Evolutionary conservation across 1,140 invertebrate genomes (phyloP), one percentile per base, ranked within the genome.

Genomic region (Proales similis): DNA sequence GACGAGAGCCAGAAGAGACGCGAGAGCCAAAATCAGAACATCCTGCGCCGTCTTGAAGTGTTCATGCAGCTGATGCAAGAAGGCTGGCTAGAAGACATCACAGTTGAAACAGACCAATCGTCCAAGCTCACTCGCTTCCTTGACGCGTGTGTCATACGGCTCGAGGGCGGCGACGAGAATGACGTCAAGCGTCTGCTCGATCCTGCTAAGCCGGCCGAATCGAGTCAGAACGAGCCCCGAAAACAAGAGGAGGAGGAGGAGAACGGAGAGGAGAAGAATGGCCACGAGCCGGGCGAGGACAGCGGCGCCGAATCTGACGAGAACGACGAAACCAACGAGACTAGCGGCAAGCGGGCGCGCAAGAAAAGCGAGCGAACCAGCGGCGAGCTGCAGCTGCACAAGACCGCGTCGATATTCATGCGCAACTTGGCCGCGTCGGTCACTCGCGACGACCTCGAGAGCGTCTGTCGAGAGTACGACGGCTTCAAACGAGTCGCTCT

Each of bases 401-500:
- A 90, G 73, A 98, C 94, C 2, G 87, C 87, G 17, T 96, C 92
- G 0, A 95, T 99, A 64, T 98, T 97, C 70, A 79, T 99, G 12
- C 80, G 93, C 26, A 96, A 96, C 76, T 79, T 99, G 27, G 87
- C 92, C 0, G 90, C 93, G 0, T 86, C 86, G 2, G 94, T 97
- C 48, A 96, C 90, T 0, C 92, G 93, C 72, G 85, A 87, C 46
- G 94, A 99, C 81, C 86, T 97, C 4, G 92, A 96, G 81, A 85
- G 86, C n/a, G 85, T 90, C 76, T 63, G 61, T 36, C 39, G 49
- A 42, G 32, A 63, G 43, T 63, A 63, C 30, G 46, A 36, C 0
- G 95, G 95, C 2, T 99, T 93, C 71, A 75, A 97, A n/a, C 81
- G 95, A 43, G 88, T 96, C 5, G 90, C 91, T 0, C 82, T 99